These are phyloP conservation scores for Holothuria scabra DNA, from an alignment of 53 echinoderm and acorn worm genomes.

Conservation along the genomic window DNA sequence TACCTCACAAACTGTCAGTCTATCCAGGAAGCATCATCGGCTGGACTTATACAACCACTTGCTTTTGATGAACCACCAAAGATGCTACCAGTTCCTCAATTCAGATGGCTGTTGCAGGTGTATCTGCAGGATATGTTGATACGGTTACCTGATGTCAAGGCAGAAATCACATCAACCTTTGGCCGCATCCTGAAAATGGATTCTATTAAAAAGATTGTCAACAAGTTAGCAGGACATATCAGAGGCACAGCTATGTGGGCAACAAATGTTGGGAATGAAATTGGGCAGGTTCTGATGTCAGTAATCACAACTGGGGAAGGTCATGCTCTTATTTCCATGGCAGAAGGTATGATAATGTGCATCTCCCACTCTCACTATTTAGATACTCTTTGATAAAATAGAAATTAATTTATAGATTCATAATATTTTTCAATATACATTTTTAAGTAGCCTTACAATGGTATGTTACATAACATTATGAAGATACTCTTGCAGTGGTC, in stretches of 20 bases:
- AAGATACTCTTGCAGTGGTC: too few species aligned
- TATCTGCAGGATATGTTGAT: constrained; percentile 68
- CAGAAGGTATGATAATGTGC: constrained; percentile 55
- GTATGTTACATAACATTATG: too few species aligned
- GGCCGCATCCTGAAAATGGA: constrained; percentile 76
- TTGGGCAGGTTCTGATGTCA: constrained; percentile 66
- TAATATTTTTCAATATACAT: background rate
- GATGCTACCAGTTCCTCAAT: constrained; percentile 54
- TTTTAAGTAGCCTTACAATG: too few species aligned
- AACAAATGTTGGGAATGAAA: constrained; percentile 75
- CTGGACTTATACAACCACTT: constrained; percentile 34
- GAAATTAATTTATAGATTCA: background rate
- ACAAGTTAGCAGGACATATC: constrained; percentile 49
- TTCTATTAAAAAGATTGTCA: constrained; percentile 74
- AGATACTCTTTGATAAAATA: background rate
- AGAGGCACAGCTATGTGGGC: constrained; percentile 68
- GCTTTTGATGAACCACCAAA: constrained; percentile 53
- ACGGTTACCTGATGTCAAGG: constrained; percentile 53
- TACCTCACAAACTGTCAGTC: constrained; percentile 56
- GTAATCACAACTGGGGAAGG: constrained; percentile 75
- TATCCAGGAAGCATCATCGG: constrained; percentile 30
- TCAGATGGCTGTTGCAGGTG: constrained; percentile 60
- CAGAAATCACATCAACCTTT: constrained; percentile 71
- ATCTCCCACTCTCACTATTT: background rate
- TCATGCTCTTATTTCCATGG: constrained; percentile 53